Evolutionary conservation across 2,797 vertebrate genomes (phyloP), one percentile per base, ranked within the genome.

Genomic region (Chaunax sp.): DNA sequence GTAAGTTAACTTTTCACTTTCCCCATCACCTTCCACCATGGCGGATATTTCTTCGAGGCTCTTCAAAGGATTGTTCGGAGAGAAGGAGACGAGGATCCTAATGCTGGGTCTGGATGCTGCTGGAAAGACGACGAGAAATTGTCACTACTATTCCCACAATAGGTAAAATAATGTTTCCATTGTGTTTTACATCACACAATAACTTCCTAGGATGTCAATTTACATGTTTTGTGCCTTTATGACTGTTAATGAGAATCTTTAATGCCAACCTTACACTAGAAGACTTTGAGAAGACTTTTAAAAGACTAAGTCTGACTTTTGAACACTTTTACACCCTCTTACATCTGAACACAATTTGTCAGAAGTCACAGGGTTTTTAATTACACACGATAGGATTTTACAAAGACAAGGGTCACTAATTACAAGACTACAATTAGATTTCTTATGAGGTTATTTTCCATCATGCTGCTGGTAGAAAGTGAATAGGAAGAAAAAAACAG

Each of bases 141-240:
- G 98, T 99, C 69, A 99, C 98, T 58, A 99, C 97, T 54, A 99
- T 99, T 81, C 98, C 97, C 46, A 99, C 98, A 77, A 99, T 99
- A 92, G 97, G 98, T 97, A 19, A 46, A 51, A 45, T 59, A 28
- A 18, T 19, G 22, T 33, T 22, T 35, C 14, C 1, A 6, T 1
- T 28, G 6, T 53, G 0, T 33, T 43, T 35, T n/a, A 15, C 20
- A 12, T 49, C 13, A 20, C n/a, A 25, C 11, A 13, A 11, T 9
- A 30, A 30, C 9, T 5, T 30, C 28, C 28, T 30, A 30, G 10
- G 9, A 11, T 2, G 41, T n/a, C 33, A 16, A 5, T 45, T 40
- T 18, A 14, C 1, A n/a, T 1, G 8, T 18, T 18, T 16, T 37
- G 19, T 56, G n/a, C 0, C 7, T 7, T 19, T 58, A 12, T 15